These are phyloP conservation scores for Lethenteron reissneri DNA, from an alignment of 2,113 vertebrate species.

Conservation along the genomic window DNA sequence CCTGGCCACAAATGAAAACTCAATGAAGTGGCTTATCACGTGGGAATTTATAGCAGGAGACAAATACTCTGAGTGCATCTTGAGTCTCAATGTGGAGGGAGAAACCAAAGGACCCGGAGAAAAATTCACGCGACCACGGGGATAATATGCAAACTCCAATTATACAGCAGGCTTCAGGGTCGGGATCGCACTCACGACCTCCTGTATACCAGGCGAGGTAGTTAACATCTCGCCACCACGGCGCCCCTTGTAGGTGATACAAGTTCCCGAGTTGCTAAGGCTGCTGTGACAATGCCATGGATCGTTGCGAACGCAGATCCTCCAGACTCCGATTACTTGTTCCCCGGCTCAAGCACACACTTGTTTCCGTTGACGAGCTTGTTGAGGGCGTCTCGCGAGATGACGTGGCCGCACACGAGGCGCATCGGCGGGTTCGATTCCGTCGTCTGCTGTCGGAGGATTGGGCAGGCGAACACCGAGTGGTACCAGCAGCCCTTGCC, in stretches of 20 bases:
- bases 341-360: conserved; percentile 24
- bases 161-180: no score
- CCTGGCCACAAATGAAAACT: no score
- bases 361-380: conserved; percentile 70
- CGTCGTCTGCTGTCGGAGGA: conserved; percentile 55
- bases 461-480: conserved; percentile 55
- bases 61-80: no score
- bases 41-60: no score
- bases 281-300: not conserved
- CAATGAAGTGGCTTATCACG: no score
- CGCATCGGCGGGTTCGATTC: conserved; percentile 58
- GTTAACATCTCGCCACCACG: not conserved
- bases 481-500: conserved; percentile 61
- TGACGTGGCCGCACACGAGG: conserved; percentile 52
- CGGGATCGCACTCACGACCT: not conserved
- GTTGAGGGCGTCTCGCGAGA: conserved; percentile 57
- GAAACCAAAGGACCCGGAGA: no score
- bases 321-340: not conserved
- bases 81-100: no score
- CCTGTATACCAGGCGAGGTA: not conserved
- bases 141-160: no score
- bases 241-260: not conserved
- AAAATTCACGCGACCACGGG: no score
- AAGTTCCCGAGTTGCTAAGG: not conserved
- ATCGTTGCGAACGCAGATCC: not conserved